Evolutionary conservation across 2,888 invertebrate species (phyloP), one percentile per base, ranked within the genome.

Genomic region (Heliconius ismenius): DNA sequence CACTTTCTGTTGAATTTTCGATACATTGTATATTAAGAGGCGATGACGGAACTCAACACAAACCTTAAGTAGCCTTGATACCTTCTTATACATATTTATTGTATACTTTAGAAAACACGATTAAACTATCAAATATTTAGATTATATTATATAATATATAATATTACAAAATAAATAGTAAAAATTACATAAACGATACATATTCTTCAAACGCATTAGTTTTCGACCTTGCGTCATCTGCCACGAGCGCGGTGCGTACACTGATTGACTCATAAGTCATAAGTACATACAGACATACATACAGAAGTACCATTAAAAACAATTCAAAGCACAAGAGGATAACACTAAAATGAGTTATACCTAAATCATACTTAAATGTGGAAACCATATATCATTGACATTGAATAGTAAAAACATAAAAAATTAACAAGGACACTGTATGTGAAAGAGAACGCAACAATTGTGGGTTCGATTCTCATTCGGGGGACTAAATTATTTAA

Each of bases 151-250:
- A 13, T 24, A 39, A 24, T 39, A 13, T 24, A 39, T 24, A 32
- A 21, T 15, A 24, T 39, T 39, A 67, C 39, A 24, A 39, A 24
- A 39, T 15, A 15, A 3, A 39, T 36, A 4, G 32, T 65, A 65
- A 65, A 36, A 36, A n/a, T 60, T 0, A 58, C 49, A 60, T 11
- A 49, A 6, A 49, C 6, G 43, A 49, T 49, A 6, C 2, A 49
- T 49, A 49, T 43, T 36, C 24, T 60, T 62, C 15, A 6, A 24
- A 62, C 11, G 10, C n/a, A 60, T 21, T 2, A 10, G 10, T 60
- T 36, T 60, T 73, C 62, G 65, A 67, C 65, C 39, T 67, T 67
- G 65, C 24, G 39, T 67, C 65, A 67, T 67, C 65, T 39, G 39
- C 39, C 65, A 67, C 18, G 43, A 18, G 18, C 43, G 18, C 43